Evolutionary conservation across 2,797 vertebrate species (phyloP).

Genomic region (Rhynchonycteris naso): DNA sequence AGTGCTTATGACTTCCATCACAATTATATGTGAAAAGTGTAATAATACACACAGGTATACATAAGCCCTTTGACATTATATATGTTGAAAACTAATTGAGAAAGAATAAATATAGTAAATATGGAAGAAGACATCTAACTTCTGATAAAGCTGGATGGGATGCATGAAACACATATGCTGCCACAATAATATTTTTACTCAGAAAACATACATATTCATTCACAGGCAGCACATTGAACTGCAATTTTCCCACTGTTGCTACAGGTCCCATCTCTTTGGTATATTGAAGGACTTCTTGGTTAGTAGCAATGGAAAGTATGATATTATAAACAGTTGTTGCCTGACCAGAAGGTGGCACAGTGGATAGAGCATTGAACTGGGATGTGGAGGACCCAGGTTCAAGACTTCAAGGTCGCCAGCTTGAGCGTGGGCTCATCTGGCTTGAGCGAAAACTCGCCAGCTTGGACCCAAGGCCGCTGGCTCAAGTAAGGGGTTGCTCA

Average conservation of each 20-base stretch:
- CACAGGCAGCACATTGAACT: neutral
- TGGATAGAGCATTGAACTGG: no score
- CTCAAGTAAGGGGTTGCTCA: no score
- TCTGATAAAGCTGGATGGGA: neutral
- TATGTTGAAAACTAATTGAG: neutral
- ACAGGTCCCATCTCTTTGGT: neutral
- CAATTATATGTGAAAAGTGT: neutral
- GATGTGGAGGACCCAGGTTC: no score
- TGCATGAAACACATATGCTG: neutral
- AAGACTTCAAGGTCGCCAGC: no score
- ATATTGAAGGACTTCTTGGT: neutral
- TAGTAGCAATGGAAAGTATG: neutral
- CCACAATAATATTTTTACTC: neutral
- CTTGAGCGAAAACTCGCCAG: no score
- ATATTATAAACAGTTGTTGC: neutral
- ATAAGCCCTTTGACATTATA: neutral
- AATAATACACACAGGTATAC: neutral
- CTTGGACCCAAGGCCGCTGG: no score
- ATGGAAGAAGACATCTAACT: neutral
- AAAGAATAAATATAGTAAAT: neutral
- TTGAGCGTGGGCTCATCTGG: no score
- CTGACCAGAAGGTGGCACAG: no score
- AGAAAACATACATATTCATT: neutral
- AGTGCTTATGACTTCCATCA: neutral
- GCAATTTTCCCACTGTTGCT: neutral